A percentile compares a stretch with the other conserved stretches of the same genome.
Conservation (phyloP, 2,888 invertebrate genomes). For the Tetrapedia diversipes region DNA sequence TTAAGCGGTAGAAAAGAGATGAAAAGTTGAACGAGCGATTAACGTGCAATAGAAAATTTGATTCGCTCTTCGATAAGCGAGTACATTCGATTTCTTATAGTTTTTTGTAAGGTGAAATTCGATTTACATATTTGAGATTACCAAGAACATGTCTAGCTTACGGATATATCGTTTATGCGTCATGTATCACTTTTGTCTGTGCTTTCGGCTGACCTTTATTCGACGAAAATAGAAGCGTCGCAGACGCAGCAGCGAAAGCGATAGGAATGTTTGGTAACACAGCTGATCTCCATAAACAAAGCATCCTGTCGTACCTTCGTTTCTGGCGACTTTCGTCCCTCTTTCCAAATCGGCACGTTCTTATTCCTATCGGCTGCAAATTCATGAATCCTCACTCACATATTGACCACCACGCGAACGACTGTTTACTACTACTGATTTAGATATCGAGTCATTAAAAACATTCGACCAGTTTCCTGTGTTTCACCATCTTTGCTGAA, state of each 20-base stretch:
- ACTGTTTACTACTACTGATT: constrained; percentile 74
- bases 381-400: constrained; percentile 71
- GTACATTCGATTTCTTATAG: constrained; percentile 6
- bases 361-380: constrained; percentile 63
- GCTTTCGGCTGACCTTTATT: constrained; percentile 61
- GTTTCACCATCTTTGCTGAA: constrained; percentile 74
- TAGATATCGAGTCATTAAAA: constrained; percentile 75
- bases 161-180: constrained; percentile 43
- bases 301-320: constrained; percentile 77
- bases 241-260: constrained; percentile 59
- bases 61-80: constrained; percentile 11
- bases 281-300: constrained; percentile 82
- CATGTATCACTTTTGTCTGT: constrained; percentile 33
- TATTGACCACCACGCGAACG: constrained; percentile 65
- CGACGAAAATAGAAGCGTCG: constrained; percentile 70
- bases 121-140: not conserved
- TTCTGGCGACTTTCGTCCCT: constrained; percentile 53
- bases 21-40: not conserved
- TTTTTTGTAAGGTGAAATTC: not conserved
- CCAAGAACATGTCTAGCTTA: constrained; percentile 6
- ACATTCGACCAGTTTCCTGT: constrained; percentile 67
- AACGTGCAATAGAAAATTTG: constrained; percentile 20
- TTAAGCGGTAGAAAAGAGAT: not conserved
- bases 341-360: constrained; percentile 61
- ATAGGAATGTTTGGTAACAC: constrained; percentile 76